Evolutionary conservation across 2,797 vertebrate species (phyloP), one percentile per base, ranked within the genome.

Genomic region (Podarcis lilfordi): DNA sequence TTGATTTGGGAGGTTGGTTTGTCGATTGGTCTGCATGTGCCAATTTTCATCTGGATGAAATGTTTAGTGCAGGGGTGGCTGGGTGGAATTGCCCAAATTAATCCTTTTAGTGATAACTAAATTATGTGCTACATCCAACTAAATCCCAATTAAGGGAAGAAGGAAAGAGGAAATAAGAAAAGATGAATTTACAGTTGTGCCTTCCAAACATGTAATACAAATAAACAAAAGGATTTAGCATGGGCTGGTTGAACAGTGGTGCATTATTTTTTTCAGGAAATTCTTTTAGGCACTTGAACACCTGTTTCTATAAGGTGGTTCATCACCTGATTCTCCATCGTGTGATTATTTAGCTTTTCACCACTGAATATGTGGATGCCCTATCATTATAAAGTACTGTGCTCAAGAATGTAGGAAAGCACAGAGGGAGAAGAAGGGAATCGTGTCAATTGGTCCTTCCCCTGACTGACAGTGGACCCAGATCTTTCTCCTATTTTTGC

Each of bases 51-150:
- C 79, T 76, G 80, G 82, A 89, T 83, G 86, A 91, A 92, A 35
- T 83, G 1, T 64, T 81, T 85, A 55, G 92, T 75, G 82, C 88
- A 82, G 59, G 81, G 55, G 80, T 23, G 35, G 72, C 50, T 55
- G 8, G 27, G 27, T 6, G 0, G 71, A 32, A 32, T 0, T 93
- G 35, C 40, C 43, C 74, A 75, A 66, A 89, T 91, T 80, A 92
- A 91, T 94, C 43, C 61, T 87, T 93, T 91, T 91, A 40, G 55
- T 61, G 88, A 4, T 87, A 92, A 89, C 69, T 76, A 72, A 93
- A 88, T 92, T 86, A 84, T 76, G 29, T 75, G 59, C 15, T 85
- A 55, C 43, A 61, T 90, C 81, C 86, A 55, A 83, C 88, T 89
- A 86, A 81, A 59, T 91, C 89, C 75, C 77, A 84, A 55, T 89